A percentile compares a stretch with the other conserved stretches of the same genome.
Conservation (phyloP, 2,888 invertebrate species). For the Scaptodrosophila latifasciaeformis region DNA sequence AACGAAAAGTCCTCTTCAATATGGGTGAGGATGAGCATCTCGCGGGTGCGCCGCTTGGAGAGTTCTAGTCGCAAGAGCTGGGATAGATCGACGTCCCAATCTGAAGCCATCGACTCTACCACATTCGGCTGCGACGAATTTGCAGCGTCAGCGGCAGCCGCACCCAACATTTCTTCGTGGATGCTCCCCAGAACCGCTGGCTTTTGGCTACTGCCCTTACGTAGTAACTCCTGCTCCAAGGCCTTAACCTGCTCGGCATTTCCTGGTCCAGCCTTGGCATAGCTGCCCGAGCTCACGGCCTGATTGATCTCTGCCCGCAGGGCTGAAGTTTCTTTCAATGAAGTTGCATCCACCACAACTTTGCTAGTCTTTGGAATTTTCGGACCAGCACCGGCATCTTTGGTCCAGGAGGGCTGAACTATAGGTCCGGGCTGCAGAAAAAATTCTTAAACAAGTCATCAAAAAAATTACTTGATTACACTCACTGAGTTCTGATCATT, state of each 20-base stretch:
- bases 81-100: conserved; percentile 47
- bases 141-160: too few species aligned
- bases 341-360: conserved; percentile 53
- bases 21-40: conserved; percentile 61
- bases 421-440: conserved; percentile 47
- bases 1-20: conserved; percentile 70
- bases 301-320: conserved; percentile 53
- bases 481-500: conserved; percentile 33
- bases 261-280: conserved; percentile 21
- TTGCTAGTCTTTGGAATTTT: conserved; percentile 24
- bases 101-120: conserved; percentile 48
- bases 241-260: conserved; percentile 28
- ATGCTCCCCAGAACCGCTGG: conserved; percentile 33
- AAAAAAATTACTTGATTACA: too few species aligned
- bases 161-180: conserved; percentile 30
- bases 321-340: conserved; percentile 39
- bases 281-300: conserved; percentile 35
- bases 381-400: neutral
- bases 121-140: conserved; percentile 52
- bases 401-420: conserved; percentile 70
- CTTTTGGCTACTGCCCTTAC: conserved; percentile 21
- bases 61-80: conserved; percentile 60
- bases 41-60: conserved; percentile 64
- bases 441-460: neutral
- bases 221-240: conserved; percentile 27